Evolutionary conservation across 2,888 invertebrate genomes (phyloP), one percentile per base, ranked within the genome.

Genomic region (Rhyacophila evoluta): DNA sequence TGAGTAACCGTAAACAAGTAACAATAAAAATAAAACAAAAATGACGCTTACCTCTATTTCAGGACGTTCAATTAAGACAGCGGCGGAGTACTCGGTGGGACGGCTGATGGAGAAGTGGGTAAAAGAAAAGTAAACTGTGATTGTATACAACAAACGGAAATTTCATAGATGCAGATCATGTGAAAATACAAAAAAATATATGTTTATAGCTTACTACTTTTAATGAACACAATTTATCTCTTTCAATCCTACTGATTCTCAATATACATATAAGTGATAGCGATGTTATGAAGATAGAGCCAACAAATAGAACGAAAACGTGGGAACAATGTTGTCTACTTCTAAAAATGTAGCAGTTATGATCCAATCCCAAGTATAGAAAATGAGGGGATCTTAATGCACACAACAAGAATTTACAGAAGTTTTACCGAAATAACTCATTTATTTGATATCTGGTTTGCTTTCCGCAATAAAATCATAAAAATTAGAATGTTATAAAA

Each of bases 141-240:
- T 39, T 39, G 39, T 39, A 39, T 39, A 39, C 39, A 39, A 39
- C 68, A 68, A 68, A 28, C 68, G 68, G 68, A 68, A 27, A 68
- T 68, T 68, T 71, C 71, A 71, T 71, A 71, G 71, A 71, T 71
- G 33, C 27, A 33, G 33, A 71, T 71, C 71, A 28, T 29, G 29
- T 29, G 71, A 71, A 71, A 71, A 33, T 71, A 28, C 15, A 71
- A 71, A 71, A 71, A 71, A 27, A 27, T 27, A 33, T 71, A 33
- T 71, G 15, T 71, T 29, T 71, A 15, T 15, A 29, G 33, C 71
- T 29, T 33, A 29, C 33, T 29, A 71, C 71, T 28, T 28, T 71
- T 29, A 71, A 29, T 29, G 28, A 15, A 71, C 33, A 28, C 29
- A 29, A 29, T 29, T 71, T 71, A 71, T 71, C 71, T 71, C 71